Evolutionary conservation across 2,113 vertebrate genomes (phyloP), one percentile per base, ranked within the genome.

Genomic region (Perca flavescens): DNA sequence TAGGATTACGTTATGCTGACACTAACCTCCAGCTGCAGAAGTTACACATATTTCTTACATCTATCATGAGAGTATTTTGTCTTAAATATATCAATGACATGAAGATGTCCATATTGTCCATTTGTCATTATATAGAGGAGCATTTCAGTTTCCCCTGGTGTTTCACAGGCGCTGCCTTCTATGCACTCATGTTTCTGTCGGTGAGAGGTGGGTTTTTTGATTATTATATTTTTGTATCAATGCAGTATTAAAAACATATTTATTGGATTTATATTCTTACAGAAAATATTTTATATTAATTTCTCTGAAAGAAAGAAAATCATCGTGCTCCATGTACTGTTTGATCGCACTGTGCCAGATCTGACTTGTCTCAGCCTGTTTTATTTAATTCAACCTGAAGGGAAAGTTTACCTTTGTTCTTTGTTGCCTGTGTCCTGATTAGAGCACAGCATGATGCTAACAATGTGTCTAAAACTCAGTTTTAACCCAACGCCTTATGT

Each of bases 161-260:
- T 74, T 82, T 81, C 70, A 47, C 69, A 69, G 74, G 60, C 8
- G 58, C 76, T 74, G 65, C 54, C 78, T 71, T 76, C 62, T 89
- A 89, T 86, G 88, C 87, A 89, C 56, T 80, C 61, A 62, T 69
- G 43, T 85, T 80, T 85, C 34, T 75, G 74, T 19, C 2, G 4
- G 60, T 61, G 34, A 72, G 65, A 49, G 46, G 70, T 82, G 74
- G 47, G 78, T 70, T 77, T 83, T 83, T 79, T 46, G 50, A 88
- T 66, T 68, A 58, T 81, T 89, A 64, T 92, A 89, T 94, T 92
- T 92, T 93, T 93, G 43, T 89, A 94, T 88, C 64, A 77, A 82
- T 80, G 65, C 84, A 92, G 86, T 88, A 89, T 91, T 91, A 66
- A 74, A 81, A 79, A 80, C 73, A 46, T 91, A 92, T 92, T 92